phyloP scores from a whole-genome alignment of 92 coral and sea anemone species.

The Hydrozoanthus gracilis region DNA sequence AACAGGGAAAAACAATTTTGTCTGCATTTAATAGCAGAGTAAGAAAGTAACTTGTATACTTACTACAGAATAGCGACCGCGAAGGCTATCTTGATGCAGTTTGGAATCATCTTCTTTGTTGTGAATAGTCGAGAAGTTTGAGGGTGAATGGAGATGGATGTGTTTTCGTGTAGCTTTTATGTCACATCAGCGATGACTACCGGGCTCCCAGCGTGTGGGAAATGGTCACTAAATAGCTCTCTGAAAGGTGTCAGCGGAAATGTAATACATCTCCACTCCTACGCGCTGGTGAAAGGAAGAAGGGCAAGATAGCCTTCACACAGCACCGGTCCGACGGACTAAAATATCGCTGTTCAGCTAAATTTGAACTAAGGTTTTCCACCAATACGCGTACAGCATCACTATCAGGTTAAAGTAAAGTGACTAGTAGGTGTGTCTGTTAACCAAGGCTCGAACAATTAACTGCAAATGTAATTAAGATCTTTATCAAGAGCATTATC shows the following conservation, averaged over 20 bases:
- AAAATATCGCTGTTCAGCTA: conserved; percentile 42
- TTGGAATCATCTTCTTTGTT: conserved; percentile 31
- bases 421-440: conserved; percentile 76
- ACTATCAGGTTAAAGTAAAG: conserved; percentile 38
- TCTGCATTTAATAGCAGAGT: background rate
- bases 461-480: conserved; percentile 98
- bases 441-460: conserved; percentile 81
- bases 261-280: conserved; percentile 91
- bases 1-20: background rate
- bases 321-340: conserved; percentile 38
- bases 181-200: conserved; percentile 69
- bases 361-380: conserved; percentile 34
- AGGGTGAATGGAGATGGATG: conserved; percentile 27
- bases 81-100: conserved; percentile 9
- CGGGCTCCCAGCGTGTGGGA: conserved; percentile 84
- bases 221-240: conserved; percentile 76
- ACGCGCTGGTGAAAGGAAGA: conserved; percentile 71
- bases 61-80: conserved; percentile 8
- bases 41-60: background rate
- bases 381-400: conserved; percentile 24
- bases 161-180: conserved; percentile 51
- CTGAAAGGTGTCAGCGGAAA: conserved; percentile 96
- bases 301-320: conserved; percentile 48
- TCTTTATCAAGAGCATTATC: conserved; percentile 87
- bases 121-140: conserved; percentile 16